These are phyloP conservation scores for Torymus texanus DNA, from an alignment of 2,888 invertebrate species.

Conservation along the genomic window DNA sequence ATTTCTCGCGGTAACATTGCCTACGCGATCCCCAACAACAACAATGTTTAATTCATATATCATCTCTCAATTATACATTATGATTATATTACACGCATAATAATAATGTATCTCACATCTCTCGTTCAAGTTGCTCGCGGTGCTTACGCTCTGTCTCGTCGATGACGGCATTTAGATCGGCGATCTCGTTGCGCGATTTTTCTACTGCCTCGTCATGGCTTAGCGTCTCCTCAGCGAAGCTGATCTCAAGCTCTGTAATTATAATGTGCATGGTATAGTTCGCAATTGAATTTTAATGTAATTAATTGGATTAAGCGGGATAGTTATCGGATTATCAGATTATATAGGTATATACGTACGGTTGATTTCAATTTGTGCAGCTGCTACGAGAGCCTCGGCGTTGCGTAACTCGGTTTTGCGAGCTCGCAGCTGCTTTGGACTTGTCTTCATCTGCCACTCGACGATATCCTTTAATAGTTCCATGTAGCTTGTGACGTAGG, in stretches of 20 bases:
- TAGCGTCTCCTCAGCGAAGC: slow-evolving; percentile 28
- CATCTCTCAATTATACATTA: too few relatives aligned
- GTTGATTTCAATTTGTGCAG: slow-evolving; percentile 26
- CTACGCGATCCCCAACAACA: neutral
- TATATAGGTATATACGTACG: slow-evolving; percentile 14
- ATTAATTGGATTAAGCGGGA: neutral
- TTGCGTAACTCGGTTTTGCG: slow-evolving; percentile 41
- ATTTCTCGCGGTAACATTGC: slow-evolving; percentile 29
- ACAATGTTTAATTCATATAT: too few relatives aligned
- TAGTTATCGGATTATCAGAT: neutral
- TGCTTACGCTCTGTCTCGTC: slow-evolving; percentile 23
- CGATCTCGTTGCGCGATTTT: slow-evolving; percentile 31
- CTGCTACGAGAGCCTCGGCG: slow-evolving; percentile 26
- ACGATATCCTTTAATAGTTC: slow-evolving; percentile 24
- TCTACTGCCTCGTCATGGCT: slow-evolving; percentile 18
- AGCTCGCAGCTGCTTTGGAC: slow-evolving; percentile 40
- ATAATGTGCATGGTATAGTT: neutral
- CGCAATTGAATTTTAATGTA: neutral
- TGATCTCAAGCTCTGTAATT: slow-evolving; percentile 20
- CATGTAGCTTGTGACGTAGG: slow-evolving; percentile 9
- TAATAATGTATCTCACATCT: slow-evolving; percentile 45
- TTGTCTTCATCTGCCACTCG: slow-evolving; percentile 38
- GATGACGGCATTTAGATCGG: slow-evolving; percentile 28
- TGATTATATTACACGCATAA: neutral
- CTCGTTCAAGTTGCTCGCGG: slow-evolving; percentile 28